A percentile compares a stretch with the other conserved stretches of the same genome.
These are phyloP conservation scores for Zapus hudsonius DNA, from an alignment of 2,113 vertebrate species.

Conservation along the genomic window DNA sequence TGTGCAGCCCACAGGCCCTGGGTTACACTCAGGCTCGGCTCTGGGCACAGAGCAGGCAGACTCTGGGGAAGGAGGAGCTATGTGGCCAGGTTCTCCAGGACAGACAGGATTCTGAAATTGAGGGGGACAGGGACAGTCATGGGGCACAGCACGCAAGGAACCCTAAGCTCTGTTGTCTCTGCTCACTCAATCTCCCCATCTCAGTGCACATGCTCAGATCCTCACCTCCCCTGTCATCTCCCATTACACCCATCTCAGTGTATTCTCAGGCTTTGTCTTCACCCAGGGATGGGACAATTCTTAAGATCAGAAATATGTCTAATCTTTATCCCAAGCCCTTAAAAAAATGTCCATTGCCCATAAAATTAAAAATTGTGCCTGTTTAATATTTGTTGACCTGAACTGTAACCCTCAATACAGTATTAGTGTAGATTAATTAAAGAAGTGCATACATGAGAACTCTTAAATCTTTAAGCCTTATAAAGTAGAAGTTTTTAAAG, in stretches of 20 bases:
- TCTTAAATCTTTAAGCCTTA: background rate
- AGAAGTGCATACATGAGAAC: background rate
- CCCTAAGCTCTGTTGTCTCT: background rate
- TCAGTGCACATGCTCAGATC: too few relatives aligned
- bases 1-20: background rate
- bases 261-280: background rate
- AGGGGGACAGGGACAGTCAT: background rate
- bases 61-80: too few relatives aligned
- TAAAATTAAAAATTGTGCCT: background rate
- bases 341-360: background rate
- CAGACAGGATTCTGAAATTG: background rate
- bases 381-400: background rate
- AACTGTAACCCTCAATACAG: background rate
- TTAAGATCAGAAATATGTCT: background rate
- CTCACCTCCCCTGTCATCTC: too few relatives aligned
- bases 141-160: background rate
- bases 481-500: background rate
- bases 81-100: background rate
- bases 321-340: background rate
- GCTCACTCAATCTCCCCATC: fast-evolving
- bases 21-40: background rate
- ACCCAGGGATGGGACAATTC: background rate
- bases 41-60: background rate
- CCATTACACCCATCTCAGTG: background rate
- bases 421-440: background rate